Percentiles rank a stretch among this genome's conserved stretches.
Conservation (phyloP, 2,888 invertebrate species). For the Sabatieria punctata region DNA sequence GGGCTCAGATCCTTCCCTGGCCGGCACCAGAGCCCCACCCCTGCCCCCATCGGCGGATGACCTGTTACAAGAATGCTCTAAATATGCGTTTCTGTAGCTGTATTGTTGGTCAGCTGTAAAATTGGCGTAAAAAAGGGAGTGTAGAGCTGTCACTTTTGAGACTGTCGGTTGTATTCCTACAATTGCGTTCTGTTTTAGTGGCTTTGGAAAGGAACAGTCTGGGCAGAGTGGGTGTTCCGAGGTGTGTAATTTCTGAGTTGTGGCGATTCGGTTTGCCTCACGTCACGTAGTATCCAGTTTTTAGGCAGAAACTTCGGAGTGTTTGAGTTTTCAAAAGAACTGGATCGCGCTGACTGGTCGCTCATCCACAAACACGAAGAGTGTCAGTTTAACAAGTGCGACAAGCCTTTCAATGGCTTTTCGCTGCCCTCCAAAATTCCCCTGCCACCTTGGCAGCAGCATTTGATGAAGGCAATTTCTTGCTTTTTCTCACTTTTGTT, state of each 20-base stretch:
- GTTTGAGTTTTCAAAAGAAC: slow-evolving; percentile 4
- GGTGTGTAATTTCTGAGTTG: slow-evolving; percentile 2
- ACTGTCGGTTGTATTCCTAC: too few relatives aligned
- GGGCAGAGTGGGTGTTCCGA: slow-evolving; percentile 7
- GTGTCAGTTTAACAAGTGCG: background rate
- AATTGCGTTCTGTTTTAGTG: slow-evolving; percentile 6
- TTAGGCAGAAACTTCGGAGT: slow-evolving; percentile 8
- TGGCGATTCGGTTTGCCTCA: too few relatives aligned
- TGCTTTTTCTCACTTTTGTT: background rate
- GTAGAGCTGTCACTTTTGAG: too few relatives aligned
- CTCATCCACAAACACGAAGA: slow-evolving; percentile 9
- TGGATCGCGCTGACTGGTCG: slow-evolving; percentile 11
- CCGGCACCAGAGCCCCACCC: too few relatives aligned
- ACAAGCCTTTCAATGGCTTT: background rate
- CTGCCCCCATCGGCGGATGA: too few relatives aligned
- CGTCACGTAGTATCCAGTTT: background rate
- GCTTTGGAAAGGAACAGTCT: slow-evolving; percentile 6
- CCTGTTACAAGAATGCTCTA: background rate
- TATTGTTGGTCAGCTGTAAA: background rate
- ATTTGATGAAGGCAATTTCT: background rate
- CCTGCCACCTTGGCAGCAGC: slow-evolving; percentile 6
- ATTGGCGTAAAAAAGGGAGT: too few relatives aligned
- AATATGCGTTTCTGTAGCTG: background rate
- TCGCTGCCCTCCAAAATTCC: slow-evolving; percentile 3
- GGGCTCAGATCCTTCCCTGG: too few relatives aligned